phyloP scores from a whole-genome alignment of 2,888 invertebrate species.

The Cryptocheilus praepositus region DNA sequence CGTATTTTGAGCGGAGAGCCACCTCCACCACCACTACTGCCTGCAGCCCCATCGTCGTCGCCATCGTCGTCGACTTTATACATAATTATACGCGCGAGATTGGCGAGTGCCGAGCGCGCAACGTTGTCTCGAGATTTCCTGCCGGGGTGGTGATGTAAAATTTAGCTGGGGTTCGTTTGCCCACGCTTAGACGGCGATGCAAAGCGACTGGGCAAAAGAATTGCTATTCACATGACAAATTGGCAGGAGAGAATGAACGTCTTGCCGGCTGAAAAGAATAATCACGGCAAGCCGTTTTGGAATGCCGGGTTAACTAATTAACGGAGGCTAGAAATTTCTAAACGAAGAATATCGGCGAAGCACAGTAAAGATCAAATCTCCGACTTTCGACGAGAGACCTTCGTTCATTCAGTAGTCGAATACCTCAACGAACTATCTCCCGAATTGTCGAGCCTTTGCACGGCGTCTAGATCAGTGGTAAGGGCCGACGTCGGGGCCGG shows the following conservation, averaged over 20 bases:
- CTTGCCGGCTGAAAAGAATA: background rate
- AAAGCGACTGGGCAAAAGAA: too few species aligned
- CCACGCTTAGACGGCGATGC: too few species aligned
- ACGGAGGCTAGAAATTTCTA: background rate
- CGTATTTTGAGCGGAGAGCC: slow-evolving; percentile 69
- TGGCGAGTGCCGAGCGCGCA: slow-evolving; percentile 57
- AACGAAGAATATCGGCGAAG: background rate
- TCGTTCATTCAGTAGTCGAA: background rate
- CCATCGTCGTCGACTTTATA: slow-evolving; percentile 66
- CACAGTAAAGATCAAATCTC: background rate
- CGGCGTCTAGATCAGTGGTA: slow-evolving; percentile 23
- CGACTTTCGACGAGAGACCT: background rate
- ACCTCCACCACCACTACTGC: slow-evolving; percentile 42
- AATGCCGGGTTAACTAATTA: background rate
- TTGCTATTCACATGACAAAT: too few species aligned
- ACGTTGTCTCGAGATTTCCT: slow-evolving; percentile 40
- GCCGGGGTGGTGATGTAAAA: slow-evolving; percentile 28
- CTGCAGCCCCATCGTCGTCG: slow-evolving; percentile 25
- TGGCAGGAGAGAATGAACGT: too few species aligned
- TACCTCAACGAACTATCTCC: slow-evolving; percentile 8
- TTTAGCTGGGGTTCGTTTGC: slow-evolving; percentile 30
- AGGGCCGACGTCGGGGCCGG: slow-evolving; percentile 13
- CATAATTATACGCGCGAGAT: slow-evolving; percentile 72
- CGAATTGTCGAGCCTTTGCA: slow-evolving; percentile 5
- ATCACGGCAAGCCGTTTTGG: background rate